Base-by-base conservation (phyloP, 2,888 invertebrate species). In the Dicranocentrus wangi region DNA sequence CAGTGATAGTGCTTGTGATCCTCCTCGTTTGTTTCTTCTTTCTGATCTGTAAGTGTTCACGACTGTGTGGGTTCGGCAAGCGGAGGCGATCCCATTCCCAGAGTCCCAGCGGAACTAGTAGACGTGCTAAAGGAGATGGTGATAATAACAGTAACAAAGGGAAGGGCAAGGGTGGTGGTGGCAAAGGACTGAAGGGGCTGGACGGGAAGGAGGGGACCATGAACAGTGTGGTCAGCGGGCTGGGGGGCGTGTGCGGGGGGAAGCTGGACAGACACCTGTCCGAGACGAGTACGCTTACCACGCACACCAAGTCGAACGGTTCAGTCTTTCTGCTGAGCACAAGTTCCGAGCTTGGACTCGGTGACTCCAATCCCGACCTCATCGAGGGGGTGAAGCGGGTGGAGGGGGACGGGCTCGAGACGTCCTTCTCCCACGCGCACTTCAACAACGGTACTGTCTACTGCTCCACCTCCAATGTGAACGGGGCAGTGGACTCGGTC, bases 21-120 rank as follows among this genome's bases (percentile, higher is more conserved):
- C 91, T 94, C 23, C 89, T 93, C 61, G 89, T 93, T 75, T 89
- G 93, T 15, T 89, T 93, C 85, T 91, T 93, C 53, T 92, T 93
- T 83, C 91, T 93, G 86, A 91, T 93, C 27, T 87, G 86, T 51
- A 85, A 86, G 78, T 87, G 87, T 75, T 85, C 84, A 32, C 72
- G 85, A 47, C 60, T 83, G 43, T 86, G 85, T 80, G 80, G 84
- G 15, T 69, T 69, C 15, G 81, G 77, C 10, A 55, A 83, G 39
- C 61, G 72, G 51, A 71, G 81, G 55, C 70, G 82, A 25, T 55
- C 60, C 23, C 70, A 77, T 5, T 72, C 78, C 51, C 53, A 76
- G 0, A 73, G 80, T 69, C 66, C 77, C 10, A 73, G 80, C 15
- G 73, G 68, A 10, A 32, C 68, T 42, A 66, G 79, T 23, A 75